A percentile compares a stretch with the other conserved stretches of the same genome.
These are phyloP conservation scores for Lophotis ruficrista DNA, from an alignment of 2,113 vertebrate species.

Conservation along the genomic window DNA sequence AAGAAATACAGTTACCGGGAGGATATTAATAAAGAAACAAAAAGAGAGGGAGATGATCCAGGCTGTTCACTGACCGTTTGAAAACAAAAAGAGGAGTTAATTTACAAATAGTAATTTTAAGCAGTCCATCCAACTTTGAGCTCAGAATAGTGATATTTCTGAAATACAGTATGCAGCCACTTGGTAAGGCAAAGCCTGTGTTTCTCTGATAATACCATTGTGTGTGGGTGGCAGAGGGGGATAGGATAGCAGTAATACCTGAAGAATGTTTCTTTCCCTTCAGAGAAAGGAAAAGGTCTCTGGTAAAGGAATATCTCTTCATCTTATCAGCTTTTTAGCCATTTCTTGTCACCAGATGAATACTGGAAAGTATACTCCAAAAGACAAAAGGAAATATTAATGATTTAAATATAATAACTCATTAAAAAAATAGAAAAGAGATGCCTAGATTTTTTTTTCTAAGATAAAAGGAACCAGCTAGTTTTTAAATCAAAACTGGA, in stretches of 20 bases:
- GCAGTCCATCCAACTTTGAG: background rate
- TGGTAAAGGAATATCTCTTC: background rate
- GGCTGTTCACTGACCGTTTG: background rate
- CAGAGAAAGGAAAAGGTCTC: background rate
- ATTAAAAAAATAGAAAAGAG: background rate
- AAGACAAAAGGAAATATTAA: background rate
- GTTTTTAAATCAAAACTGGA: slow-evolving; percentile 23
- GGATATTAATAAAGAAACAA: background rate
- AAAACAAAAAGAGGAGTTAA: background rate
- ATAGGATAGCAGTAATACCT: background rate
- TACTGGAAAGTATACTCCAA: background rate
- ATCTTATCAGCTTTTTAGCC: background rate
- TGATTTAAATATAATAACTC: background rate
- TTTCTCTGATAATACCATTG: background rate
- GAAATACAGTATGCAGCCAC: background rate
- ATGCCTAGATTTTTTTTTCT: background rate
- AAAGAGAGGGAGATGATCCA: background rate
- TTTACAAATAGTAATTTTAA: slow-evolving; percentile 1
- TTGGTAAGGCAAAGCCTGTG: background rate
- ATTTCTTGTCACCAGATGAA: background rate
- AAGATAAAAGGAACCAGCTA: background rate
- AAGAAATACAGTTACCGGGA: background rate
- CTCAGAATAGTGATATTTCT: background rate
- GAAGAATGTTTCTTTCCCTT: background rate
- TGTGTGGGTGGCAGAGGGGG: background rate